These are phyloP conservation scores for Pempheris klunzingeri DNA, from an alignment of 2,797 vertebrate species.

Conservation along the genomic window DNA sequence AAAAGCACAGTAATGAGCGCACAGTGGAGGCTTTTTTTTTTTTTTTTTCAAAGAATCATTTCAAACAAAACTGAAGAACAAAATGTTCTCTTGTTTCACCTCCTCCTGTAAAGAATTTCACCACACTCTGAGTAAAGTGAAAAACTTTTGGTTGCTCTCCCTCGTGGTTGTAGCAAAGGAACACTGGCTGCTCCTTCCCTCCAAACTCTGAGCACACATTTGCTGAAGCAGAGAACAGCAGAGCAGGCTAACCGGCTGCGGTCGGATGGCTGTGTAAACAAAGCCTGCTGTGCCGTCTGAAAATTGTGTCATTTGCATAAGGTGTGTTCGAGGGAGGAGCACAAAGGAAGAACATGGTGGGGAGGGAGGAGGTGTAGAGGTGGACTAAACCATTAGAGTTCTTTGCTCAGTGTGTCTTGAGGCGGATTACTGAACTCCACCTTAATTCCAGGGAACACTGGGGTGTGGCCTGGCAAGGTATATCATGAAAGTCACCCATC, in stretches of 20 bases:
- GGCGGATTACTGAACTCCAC: constrained; percentile 75
- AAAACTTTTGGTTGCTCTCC: constrained; percentile 61
- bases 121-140: constrained; percentile 54
- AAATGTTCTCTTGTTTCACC: constrained; percentile 71
- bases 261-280: constrained; percentile 86
- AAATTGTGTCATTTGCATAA: constrained; percentile 87
- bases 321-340: constrained; percentile 87
- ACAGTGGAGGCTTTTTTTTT: constrained; percentile 21
- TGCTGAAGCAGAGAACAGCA: constrained; percentile 64
- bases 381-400: constrained; percentile 85
- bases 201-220: constrained; percentile 65
- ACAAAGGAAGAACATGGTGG: constrained; percentile 57
- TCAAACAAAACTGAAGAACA: constrained; percentile 67
- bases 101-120: constrained; percentile 54
- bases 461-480: constrained; percentile 67
- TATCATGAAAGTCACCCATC: constrained; percentile 45
- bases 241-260: constrained; percentile 72
- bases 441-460: constrained; percentile 68
- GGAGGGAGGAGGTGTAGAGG: constrained; percentile 73
- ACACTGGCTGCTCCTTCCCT: constrained; percentile 68
- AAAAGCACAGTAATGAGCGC: constrained; percentile 51
- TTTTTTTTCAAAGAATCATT: constrained; percentile 59
- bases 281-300: constrained; percentile 82
- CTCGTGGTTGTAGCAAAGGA: constrained; percentile 54
- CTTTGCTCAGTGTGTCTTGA: constrained; percentile 67